A percentile compares a stretch with the other conserved stretches of the same genome.
Evolutionary conservation across 2,888 invertebrate genomes (phyloP).

Genomic region (Drosophila anomalata): DNA sequence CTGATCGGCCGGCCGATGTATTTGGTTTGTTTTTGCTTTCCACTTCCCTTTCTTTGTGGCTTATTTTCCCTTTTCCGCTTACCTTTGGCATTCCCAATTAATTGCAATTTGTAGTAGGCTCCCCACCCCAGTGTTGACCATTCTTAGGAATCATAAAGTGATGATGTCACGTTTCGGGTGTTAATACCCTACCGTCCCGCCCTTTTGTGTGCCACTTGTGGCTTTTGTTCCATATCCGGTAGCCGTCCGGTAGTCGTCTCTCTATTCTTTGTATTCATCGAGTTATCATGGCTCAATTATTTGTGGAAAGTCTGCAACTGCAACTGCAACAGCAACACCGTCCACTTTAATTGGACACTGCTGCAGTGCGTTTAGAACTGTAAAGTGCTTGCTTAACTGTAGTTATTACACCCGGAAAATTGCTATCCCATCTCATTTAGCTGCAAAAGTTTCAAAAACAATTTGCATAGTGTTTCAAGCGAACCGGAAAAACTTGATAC

Average conservation of each 20-base stretch:
- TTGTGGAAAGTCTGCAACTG: slow-evolving; percentile 15
- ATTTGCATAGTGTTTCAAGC: slow-evolving; percentile 37
- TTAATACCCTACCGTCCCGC: slow-evolving; percentile 2
- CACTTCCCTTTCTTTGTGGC: slow-evolving; percentile 11
- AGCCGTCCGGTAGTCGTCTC: slow-evolving; percentile 22
- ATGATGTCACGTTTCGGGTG: slow-evolving; percentile 54
- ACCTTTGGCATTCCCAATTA: slow-evolving; percentile 44
- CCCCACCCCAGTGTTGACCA: slow-evolving; percentile 15
- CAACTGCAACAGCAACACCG: neutral
- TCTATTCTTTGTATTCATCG: slow-evolving; percentile 3
- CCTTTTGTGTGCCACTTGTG: slow-evolving; percentile 15
- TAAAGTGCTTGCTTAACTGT: slow-evolving; percentile 14
- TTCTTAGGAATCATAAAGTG: slow-evolving; percentile 42
- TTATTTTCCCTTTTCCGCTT: slow-evolving; percentile 16
- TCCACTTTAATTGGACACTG: slow-evolving; percentile 10
- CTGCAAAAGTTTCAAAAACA: slow-evolving; percentile 32
- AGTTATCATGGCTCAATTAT: slow-evolving; percentile 52
- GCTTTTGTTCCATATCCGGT: slow-evolving; percentile 59
- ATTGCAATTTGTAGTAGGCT: slow-evolving; percentile 54
- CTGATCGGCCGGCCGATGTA: slow-evolving; percentile 11
- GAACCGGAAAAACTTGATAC: slow-evolving; percentile 45
- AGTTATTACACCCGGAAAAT: slow-evolving; percentile 47
- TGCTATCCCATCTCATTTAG: slow-evolving; percentile 48
- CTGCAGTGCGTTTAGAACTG: slow-evolving; percentile 13
- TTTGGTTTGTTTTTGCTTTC: slow-evolving; percentile 4